These are phyloP conservation scores for Thaumatotibia leucotreta DNA, from an alignment of 1,140 invertebrate genomes.

Conservation along the genomic window DNA sequence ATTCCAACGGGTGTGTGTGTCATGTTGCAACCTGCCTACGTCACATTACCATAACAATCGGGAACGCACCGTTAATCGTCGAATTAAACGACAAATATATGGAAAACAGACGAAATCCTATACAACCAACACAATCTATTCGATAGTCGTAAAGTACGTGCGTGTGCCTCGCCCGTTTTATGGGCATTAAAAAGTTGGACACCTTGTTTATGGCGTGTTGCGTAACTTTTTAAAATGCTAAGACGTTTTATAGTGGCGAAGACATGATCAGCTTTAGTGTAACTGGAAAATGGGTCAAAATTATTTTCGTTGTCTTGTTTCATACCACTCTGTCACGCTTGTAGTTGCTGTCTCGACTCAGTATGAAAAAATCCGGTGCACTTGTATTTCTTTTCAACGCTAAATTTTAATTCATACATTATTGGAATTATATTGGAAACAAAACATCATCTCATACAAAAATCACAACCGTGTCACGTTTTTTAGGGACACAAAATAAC, in stretches of 20 bases:
- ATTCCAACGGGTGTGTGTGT: not conserved
- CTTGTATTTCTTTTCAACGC: no score
- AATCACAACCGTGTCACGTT: no score
- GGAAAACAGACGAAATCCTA: conserved; percentile 4
- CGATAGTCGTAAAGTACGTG: not conserved
- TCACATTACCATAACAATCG: conserved; percentile 11
- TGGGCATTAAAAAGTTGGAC: conserved; percentile 10
- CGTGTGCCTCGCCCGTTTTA: not conserved
- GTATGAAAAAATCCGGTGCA: no score
- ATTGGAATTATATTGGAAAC: no score
- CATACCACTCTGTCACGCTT: no score
- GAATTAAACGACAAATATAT: conserved; percentile 13
- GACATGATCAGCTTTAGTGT: no score
- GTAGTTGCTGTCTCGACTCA: no score
- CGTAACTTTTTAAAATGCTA: not conserved
- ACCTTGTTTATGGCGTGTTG: not conserved
- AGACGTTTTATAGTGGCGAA: not conserved
- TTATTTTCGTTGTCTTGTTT: no score
- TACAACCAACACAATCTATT: not conserved
- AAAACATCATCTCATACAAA: no score
- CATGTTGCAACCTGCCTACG: not conserved
- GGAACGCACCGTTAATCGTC: conserved; percentile 3
- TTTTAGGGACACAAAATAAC: no score
- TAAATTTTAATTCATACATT: no score
- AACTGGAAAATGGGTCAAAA: no score